Base-by-base conservation (phyloP, 1,140 invertebrate genomes). In the Zophobas atratus region DNA sequence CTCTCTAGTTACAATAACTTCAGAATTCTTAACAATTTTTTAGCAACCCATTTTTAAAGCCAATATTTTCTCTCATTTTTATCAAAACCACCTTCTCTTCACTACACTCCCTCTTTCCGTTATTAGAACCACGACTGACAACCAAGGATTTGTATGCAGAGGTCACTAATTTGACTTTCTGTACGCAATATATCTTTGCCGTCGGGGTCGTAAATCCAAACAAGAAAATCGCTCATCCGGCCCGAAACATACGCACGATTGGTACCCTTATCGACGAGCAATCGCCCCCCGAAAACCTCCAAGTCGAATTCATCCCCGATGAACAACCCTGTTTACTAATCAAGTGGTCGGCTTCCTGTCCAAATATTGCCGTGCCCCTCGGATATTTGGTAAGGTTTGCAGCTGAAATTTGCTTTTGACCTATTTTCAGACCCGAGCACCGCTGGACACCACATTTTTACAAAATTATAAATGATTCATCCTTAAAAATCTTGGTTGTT, bases 281-380 rank as follows among this genome's bases (percentile, higher is more conserved):
- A 2, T 43, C 51, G 6, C 41, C 53, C 8, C 75, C 67, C 2
- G 32, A 70, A 20, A 1, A 70, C 46, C 48, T 76, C 34, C 77
- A 83, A 60, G 79, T 81, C 5, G 82, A 82, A 67, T 81, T 82
- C 5, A 51, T 82, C 41, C 75, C 81, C 20, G 70, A 60, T 53
- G 72, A 71, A n/a, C 33, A 71, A 0, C 83, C 83, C 6, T 83
- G 82, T 76, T 39, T 84, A 20, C 60, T 80, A n/a, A 82, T 84
- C 56, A 80, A 77, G 71, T 84, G 83, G 83, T 83, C 83, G 57
- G 79, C 81, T 1, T 80, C 83, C 1, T 84, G 83, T 73, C 73
- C 81, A 36, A 83, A 81, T 73, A 80, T 82, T 60, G 79, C 75
- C 6, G 36, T 76, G 32, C 79, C 82, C 2, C 63, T 81, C 5